These are phyloP conservation scores for Myotis brandtii DNA, from an alignment of 2,113 vertebrate genomes.

Conservation along the genomic window DNA sequence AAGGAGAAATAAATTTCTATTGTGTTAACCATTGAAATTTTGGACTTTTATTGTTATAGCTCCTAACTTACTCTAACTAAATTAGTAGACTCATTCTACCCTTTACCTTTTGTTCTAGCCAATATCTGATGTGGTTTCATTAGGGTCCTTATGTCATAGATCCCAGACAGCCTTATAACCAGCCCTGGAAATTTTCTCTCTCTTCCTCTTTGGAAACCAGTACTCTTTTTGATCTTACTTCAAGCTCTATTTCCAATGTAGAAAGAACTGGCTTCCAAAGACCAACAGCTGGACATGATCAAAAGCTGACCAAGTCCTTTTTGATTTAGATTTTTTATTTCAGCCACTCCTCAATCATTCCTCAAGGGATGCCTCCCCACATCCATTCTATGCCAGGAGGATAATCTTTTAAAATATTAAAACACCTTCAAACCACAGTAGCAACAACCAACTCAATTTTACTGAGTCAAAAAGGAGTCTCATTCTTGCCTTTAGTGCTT, in stretches of 20 bases:
- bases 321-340: not conserved
- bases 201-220: not conserved
- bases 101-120: not conserved
- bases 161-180: not conserved
- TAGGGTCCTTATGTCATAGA: not conserved
- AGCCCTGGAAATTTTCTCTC: not conserved
- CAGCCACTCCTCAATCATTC: not conserved
- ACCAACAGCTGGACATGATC: not conserved
- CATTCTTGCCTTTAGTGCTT: not conserved
- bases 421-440: constrained; percentile 23
- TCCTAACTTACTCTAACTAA: not conserved
- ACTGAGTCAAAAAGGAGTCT: not conserved
- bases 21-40: not conserved
- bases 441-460: not conserved
- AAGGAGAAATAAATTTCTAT: not conserved
- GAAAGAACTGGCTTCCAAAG: not conserved
- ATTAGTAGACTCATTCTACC: not conserved
- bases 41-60: not conserved
- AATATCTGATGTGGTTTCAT: not conserved
- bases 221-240: not conserved
- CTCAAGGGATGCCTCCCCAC: not conserved
- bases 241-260: not conserved
- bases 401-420: constrained; percentile 24
- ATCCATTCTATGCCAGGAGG: not conserved
- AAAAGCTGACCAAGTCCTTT: not conserved